These are phyloP conservation scores for Caenorhabditis sp. DNA, from an alignment of 2,888 invertebrate genomes.

Conservation along the genomic window DNA sequence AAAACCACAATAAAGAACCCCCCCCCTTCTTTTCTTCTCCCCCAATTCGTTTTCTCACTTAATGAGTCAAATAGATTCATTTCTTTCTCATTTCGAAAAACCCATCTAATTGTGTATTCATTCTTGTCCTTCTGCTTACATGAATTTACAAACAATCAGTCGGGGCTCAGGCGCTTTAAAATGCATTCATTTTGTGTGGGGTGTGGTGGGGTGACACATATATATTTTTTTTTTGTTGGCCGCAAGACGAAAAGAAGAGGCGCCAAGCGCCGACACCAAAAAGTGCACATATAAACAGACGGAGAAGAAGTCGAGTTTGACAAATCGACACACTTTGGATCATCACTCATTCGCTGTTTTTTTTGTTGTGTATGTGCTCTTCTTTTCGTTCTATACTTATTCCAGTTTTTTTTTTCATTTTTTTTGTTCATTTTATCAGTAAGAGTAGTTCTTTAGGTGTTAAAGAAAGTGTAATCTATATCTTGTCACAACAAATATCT, in stretches of 20 bases:
- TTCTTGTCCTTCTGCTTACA: neutral
- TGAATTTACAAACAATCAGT: neutral
- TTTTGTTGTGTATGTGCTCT: neutral
- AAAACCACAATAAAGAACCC: too few relatives aligned
- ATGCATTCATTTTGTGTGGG: neutral
- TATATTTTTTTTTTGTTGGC: too few relatives aligned
- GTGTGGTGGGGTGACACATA: too few relatives aligned
- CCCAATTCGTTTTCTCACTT: neutral
- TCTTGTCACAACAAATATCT: neutral
- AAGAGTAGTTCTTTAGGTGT: neutral
- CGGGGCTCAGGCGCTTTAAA: neutral
- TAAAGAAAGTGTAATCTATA: neutral
- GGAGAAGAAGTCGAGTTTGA: constrained; percentile 7
- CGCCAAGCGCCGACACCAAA: neutral
- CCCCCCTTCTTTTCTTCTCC: too few relatives aligned
- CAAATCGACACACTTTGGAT: constrained; percentile 42
- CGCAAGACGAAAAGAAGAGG: too few relatives aligned
- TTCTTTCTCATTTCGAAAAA: neutral
- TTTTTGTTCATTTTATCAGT: neutral
- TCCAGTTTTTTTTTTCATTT: neutral
- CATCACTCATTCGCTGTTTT: constrained; percentile 28
- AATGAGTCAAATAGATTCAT: neutral
- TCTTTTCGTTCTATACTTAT: neutral
- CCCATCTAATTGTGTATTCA: neutral
- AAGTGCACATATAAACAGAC: neutral